Base-by-base conservation (phyloP, 2,888 invertebrate genomes). In the Tortricodes alternella region DNA sequence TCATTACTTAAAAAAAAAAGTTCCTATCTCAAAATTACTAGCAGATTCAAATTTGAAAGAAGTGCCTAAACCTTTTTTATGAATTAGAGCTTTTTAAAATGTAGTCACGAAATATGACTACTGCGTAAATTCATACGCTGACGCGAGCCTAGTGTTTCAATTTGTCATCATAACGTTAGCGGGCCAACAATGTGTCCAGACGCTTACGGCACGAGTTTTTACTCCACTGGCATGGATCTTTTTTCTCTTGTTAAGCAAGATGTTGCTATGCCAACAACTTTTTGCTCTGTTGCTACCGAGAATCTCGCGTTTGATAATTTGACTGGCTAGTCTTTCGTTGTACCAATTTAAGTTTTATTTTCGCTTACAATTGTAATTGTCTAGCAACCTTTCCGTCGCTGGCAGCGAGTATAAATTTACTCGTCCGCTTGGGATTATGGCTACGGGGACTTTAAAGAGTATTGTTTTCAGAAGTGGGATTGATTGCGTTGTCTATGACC, bases 231-330 rank as follows among this genome's bases (percentile, higher is more conserved):
- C 32, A 46, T 21, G 49, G 23, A 49, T 55, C 15, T 55, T 49
- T 56, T 53, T 49, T 51, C 29, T 50, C 37, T 50, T 43, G 48
- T 35, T 48, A 55, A 35, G 41, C 55, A 56, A 55, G 48, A 27
- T 44, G 56, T 56, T 56, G 56, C 56, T 50, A 56, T 56, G 56
- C 56, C 56, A 56, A 49, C 49, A 49, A 50, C 38, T 50, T 56
- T 56, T 50, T 56, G 50, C 56, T 19, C 35, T 35, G 49, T 43
- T 37, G 49, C 49, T 21, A 39, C 48, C 37, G 32, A 50, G 44
- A 15, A 37, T 37, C 37, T 16, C 43, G 43, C 43, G 56, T 56
- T 56, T 29, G 32, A 56, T 56, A 50, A 56, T 50, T 50, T 38
- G 56, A 27, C 55, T 43, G 37, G 18, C 49, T 29, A 21, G 50